These are phyloP conservation scores for Lophius piscatorius DNA, from an alignment of 2,113 vertebrate species.

Conservation along the genomic window DNA sequence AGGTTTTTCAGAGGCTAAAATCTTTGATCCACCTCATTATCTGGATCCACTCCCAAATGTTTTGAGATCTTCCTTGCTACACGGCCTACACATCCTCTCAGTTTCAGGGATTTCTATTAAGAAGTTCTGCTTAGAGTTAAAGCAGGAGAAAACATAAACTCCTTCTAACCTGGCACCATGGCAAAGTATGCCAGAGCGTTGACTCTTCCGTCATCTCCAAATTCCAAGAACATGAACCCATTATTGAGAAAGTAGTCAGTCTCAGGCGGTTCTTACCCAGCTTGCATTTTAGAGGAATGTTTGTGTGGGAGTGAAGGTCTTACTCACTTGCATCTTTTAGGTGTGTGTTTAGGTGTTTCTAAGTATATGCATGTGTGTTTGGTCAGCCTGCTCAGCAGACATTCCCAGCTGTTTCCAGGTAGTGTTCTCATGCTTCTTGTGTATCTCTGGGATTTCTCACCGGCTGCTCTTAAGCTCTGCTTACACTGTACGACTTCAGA, in stretches of 20 bases:
- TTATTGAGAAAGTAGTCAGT: conserved; percentile 48
- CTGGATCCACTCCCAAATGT: no score
- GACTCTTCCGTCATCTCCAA: conserved; percentile 5
- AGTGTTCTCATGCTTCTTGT: conserved; percentile 68
- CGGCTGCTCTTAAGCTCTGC: no score
- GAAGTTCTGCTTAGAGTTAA: no score
- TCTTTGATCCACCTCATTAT: no score
- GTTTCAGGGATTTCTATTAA: no score
- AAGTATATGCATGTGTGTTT: conserved; percentile 36
- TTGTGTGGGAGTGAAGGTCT: conserved; percentile 23
- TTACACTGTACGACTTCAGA: no score
- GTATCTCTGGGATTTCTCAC: conserved; percentile 70
- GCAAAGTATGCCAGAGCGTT: no score
- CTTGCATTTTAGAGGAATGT: conserved; percentile 42
- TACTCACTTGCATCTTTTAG: conserved; percentile 14
- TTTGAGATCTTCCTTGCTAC: no score
- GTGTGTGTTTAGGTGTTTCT: conserved; percentile 28
- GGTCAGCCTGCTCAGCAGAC: conserved; percentile 46
- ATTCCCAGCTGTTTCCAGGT: conserved; percentile 74
- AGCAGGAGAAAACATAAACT: no score
- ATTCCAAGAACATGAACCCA: conserved; percentile 15
- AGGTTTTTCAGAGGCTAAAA: background rate
- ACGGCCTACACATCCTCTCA: no score
- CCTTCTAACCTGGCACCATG: no score
- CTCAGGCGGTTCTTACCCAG: conserved; percentile 43